Percentiles rank a stretch among this genome's conserved stretches.
Conservation (phyloP, 2,797 vertebrate genomes). For the Nannoperca obscura region DNA sequence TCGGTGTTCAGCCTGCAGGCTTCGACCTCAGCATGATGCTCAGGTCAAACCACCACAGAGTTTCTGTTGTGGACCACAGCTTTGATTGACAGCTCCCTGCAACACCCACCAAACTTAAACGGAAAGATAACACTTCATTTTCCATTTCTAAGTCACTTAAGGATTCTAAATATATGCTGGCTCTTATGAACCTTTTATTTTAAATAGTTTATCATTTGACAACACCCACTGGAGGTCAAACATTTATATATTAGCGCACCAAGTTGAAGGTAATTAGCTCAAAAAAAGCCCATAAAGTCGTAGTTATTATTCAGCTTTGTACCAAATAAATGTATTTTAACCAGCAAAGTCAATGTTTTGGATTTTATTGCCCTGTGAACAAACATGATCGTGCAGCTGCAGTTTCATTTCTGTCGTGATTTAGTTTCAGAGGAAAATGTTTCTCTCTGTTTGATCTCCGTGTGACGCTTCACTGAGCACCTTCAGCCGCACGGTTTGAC, state of each 20-base stretch:
- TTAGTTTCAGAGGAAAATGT: conserved; percentile 41
- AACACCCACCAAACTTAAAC: background rate
- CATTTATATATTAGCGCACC: background rate
- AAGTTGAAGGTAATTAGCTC: background rate
- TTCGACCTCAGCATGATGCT: conserved; percentile 45
- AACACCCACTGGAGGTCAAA: background rate
- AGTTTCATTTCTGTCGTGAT: conserved; percentile 27
- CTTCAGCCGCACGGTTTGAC: conserved; percentile 52
- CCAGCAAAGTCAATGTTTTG: too few species aligned
- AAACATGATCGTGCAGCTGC: background rate
- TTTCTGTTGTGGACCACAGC: background rate
- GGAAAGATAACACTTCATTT: background rate
- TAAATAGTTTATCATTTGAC: background rate
- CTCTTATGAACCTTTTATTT: background rate
- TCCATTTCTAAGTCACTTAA: background rate
- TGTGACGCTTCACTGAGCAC: conserved; percentile 34
- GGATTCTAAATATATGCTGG: too few species aligned
- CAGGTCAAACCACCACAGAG: conserved; percentile 32
- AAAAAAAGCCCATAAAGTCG: background rate
- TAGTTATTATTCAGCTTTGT: background rate
- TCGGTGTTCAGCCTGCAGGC: conserved; percentile 29
- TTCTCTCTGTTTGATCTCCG: conserved; percentile 18
- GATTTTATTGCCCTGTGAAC: background rate
- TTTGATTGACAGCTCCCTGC: conserved; percentile 32
- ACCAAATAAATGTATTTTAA: background rate